Base-by-base conservation (phyloP, 1,140 invertebrate genomes). In the Drosophila pseudoobscura region DNA sequence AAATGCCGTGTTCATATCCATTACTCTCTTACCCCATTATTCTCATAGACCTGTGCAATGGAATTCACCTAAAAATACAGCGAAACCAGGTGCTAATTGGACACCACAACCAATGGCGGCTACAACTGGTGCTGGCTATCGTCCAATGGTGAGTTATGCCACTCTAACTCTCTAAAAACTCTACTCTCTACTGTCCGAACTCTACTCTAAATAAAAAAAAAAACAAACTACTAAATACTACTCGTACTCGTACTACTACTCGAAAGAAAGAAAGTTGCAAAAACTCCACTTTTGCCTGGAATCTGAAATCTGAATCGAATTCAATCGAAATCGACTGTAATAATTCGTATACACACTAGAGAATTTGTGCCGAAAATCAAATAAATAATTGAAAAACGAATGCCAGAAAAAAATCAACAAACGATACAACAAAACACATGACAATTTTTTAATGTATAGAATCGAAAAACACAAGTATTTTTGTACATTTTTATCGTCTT, bases 71-170 rank as follows among this genome's bases (percentile, higher is more conserved):
- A 96, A 96, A 93, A 96, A 96, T 92, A 93, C 94, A 55, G 95
- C 95, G 50, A 96, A 96, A 93, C 93, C 95, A 26, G 94, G 95
- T 73, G 93, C 93, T 66, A 93, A 93, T 59, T 97, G 96, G 96
- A 96, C 94, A 78, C 96, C 96, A 46, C 96, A 96, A 91, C 96
- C 96, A 29, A 96, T 97, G 95, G 95, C 96, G 75, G 96, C 95
- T 55, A 97, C 96, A 49, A 97, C 96, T 60, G 96, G 95, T 72
- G 96, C 95, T 65, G 95, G 95, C 75, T 97, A 97, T 92, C 93
- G 96, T 92, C 96, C 96, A 53, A 97, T 97, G 96, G 96, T 96
- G 93, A 93, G 93, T 90, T 75, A 57, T 85, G 74, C 59, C 53
- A 58, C 71, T 75, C 68, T 70, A 78, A 80, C 69, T 39, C 58